These are phyloP conservation scores for Hartigia nigra DNA, from an alignment of 2,888 invertebrate species.

Conservation along the genomic window DNA sequence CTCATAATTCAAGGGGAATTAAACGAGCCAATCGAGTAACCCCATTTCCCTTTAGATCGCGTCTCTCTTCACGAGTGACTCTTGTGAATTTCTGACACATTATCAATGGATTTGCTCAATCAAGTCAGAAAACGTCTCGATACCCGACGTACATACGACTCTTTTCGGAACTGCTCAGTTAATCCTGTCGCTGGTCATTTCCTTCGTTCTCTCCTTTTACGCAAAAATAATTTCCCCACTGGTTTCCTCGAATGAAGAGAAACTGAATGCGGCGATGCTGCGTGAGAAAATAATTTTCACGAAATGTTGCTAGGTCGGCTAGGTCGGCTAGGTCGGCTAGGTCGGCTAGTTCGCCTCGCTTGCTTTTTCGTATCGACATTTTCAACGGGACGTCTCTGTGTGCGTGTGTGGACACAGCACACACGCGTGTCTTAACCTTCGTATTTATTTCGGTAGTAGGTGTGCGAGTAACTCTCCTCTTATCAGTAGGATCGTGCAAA, in stretches of 20 bases:
- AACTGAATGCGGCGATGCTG: background rate
- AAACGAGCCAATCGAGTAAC: too few species aligned
- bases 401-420: conserved; percentile 35
- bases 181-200: too few species aligned
- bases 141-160: too few species aligned
- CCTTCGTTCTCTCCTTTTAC: too few species aligned
- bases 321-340: conserved; percentile 23
- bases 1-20: too few species aligned
- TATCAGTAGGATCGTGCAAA: background rate
- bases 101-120: background rate
- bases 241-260: background rate
- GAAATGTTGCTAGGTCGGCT: conserved; percentile 17
- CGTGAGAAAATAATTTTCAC: background rate
- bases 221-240: too few species aligned
- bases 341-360: conserved; percentile 32
- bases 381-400: conserved; percentile 48
- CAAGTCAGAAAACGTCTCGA: too few species aligned
- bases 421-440: conserved; percentile 1
- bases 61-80: too few species aligned
- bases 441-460: conserved; percentile 21
- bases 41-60: too few species aligned
- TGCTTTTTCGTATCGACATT: conserved; percentile 66
- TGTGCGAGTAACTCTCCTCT: conserved; percentile 19
- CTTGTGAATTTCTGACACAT: too few species aligned
- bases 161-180: background rate